Percentiles rank a stretch among this genome's conserved stretches.
Evolutionary conservation across 2,113 vertebrate species (phyloP).

Genomic region (Neodontobutis hainanensis): DNA sequence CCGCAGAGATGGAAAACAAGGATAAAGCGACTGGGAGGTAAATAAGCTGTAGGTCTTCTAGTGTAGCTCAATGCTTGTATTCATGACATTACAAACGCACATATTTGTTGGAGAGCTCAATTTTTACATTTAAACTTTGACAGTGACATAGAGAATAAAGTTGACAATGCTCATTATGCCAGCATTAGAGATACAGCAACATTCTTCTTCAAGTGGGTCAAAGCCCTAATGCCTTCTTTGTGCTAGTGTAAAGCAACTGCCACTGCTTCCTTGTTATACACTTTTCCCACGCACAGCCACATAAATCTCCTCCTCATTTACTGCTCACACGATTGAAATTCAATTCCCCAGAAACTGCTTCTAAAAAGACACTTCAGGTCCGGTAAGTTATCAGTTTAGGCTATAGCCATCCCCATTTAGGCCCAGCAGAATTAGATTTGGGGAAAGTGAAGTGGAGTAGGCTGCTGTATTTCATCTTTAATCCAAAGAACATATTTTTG

Average conservation of each 20-base stretch:
- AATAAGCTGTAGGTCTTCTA: conserved; percentile 26
- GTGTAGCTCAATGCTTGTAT: neutral
- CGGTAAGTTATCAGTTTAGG: conserved; percentile 54
- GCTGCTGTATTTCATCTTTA: conserved; percentile 66
- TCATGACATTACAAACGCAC: neutral
- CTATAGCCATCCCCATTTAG: conserved; percentile 62
- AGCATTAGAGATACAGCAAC: conserved; percentile 50
- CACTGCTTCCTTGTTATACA: conserved; percentile 53
- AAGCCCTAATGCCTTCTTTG: conserved; percentile 64
- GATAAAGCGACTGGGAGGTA: conserved; percentile 40
- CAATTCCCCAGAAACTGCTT: conserved; percentile 64
- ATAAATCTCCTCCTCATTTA: conserved; percentile 75
- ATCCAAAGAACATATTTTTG: conserved; percentile 66
- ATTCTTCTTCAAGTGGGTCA: conserved; percentile 59
- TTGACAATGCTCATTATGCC: conserved; percentile 55
- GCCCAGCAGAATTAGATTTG: conserved; percentile 57
- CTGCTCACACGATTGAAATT: conserved; percentile 62
- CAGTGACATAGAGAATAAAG: conserved; percentile 27
- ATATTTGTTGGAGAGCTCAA: conserved; percentile 31
- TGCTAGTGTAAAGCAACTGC: conserved; percentile 65
- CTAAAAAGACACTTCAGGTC: conserved; percentile 67
- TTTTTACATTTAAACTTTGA: conserved; percentile 26
- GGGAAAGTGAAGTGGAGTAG: conserved; percentile 51
- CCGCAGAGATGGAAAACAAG: conserved; percentile 44
- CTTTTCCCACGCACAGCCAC: conserved; percentile 53